A percentile compares a stretch with the other conserved stretches of the same genome.
Conservation (phyloP, 2,888 invertebrate species). For the Ormyrus pomaceus region DNA sequence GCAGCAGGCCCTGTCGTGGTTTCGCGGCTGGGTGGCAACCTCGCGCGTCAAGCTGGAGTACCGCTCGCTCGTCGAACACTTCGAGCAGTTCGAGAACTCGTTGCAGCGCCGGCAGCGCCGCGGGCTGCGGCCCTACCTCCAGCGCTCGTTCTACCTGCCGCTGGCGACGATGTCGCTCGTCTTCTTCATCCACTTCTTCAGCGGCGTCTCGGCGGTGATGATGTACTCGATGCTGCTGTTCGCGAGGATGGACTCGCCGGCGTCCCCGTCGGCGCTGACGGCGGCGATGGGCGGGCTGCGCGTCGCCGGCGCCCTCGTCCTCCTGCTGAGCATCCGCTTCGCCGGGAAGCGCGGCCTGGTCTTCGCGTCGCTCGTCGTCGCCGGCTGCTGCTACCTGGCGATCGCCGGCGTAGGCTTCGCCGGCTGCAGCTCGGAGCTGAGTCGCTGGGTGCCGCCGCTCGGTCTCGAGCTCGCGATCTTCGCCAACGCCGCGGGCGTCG, state of each 20-base stretch:
- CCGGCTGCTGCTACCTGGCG: slow-evolving; percentile 76
- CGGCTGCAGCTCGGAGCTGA: slow-evolving; percentile 10
- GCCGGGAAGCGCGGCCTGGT: slow-evolving; percentile 33
- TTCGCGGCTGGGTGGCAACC: slow-evolving; percentile 38
- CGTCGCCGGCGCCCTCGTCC: slow-evolving; percentile 73
- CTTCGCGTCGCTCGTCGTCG: slow-evolving; percentile 72
- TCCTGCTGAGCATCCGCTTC: slow-evolving; percentile 8
- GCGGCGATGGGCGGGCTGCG: slow-evolving; percentile 65
- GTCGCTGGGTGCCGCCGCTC: slow-evolving; percentile 82
- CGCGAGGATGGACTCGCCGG: slow-evolving; percentile 30
- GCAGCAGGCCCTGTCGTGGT: slow-evolving; percentile 34
- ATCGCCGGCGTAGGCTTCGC: slow-evolving; percentile 37
- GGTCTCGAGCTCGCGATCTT: slow-evolving; percentile 82
- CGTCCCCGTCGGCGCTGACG: slow-evolving; percentile 15
- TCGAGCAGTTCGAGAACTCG: neutral
- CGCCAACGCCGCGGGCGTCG: slow-evolving; percentile 82
- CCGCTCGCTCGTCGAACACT: slow-evolving; percentile 9
- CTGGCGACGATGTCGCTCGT: slow-evolving; percentile 14
- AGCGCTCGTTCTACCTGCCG: slow-evolving; percentile 39
- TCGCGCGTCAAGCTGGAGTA: slow-evolving; percentile 22
- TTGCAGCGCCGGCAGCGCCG: too few relatives aligned
- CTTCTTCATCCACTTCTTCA: slow-evolving; percentile 36
- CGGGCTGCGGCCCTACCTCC: slow-evolving; percentile 73
- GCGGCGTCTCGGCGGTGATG: slow-evolving; percentile 30
- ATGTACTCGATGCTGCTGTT: slow-evolving; percentile 41